Evolutionary conservation across 2,113 vertebrate species (phyloP).

Genomic region (Oncorhynchus clarkii): DNA sequence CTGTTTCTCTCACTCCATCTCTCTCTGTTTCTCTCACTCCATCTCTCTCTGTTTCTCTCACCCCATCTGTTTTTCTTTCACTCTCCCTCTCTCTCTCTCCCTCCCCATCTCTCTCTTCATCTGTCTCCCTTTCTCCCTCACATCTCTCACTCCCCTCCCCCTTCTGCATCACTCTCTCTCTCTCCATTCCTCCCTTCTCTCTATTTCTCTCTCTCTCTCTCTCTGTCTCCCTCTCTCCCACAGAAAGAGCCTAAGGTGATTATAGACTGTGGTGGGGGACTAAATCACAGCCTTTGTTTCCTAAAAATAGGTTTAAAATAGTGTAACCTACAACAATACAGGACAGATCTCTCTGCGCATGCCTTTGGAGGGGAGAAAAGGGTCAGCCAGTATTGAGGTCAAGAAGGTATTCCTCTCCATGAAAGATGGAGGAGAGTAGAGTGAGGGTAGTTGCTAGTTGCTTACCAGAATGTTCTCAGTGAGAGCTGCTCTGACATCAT

Average conservation of each 20-base stretch:
- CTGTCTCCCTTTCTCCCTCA: slow-evolving; percentile 34
- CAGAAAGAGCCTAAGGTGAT: slow-evolving; percentile 60
- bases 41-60: background rate
- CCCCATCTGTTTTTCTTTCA: background rate
- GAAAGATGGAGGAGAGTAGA: background rate
- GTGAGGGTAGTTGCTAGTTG: no score
- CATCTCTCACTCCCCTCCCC: background rate
- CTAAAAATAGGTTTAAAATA: slow-evolving; percentile 57
- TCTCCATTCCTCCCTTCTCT: slow-evolving; percentile 9
- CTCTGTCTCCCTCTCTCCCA: slow-evolving; percentile 6
- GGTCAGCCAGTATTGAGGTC: slow-evolving; percentile 8
- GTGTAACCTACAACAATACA: slow-evolving; percentile 35
- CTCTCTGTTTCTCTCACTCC: slow-evolving; percentile 22
- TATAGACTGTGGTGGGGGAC: slow-evolving; percentile 51
- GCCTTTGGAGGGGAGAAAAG: slow-evolving; percentile 7
- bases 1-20: background rate
- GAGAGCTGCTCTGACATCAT: background rate
- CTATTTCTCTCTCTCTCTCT: slow-evolving; percentile 14
- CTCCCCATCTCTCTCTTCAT: slow-evolving; percentile 31
- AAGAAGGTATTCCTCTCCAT: background rate
- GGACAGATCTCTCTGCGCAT: slow-evolving; percentile 11
- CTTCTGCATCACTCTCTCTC: no score
- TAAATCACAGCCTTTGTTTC: slow-evolving; percentile 54
- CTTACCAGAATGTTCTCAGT: no score
- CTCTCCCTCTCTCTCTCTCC: slow-evolving; percentile 32